Evolutionary conservation across 2,888 invertebrate genomes (phyloP).

Genomic region (Pantelozetes paolii): DNA sequence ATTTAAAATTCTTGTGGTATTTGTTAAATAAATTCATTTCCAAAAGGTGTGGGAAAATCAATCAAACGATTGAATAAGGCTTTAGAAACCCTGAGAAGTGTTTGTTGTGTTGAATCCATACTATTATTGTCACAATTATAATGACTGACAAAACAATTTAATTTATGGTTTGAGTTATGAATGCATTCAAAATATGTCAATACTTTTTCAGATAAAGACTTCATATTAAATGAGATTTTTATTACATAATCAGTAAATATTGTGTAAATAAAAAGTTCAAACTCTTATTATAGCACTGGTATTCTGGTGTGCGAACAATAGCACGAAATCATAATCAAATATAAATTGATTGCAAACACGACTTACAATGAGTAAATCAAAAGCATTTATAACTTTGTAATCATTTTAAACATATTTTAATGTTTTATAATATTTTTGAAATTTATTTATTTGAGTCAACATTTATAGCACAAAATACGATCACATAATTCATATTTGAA

Average conservation of each 20-base stretch:
- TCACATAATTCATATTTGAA: too few relatives aligned
- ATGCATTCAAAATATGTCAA: conserved; percentile 10
- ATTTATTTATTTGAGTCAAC: too few relatives aligned
- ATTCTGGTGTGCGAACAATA: background rate
- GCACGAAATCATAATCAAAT: background rate
- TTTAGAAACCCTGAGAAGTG: too few relatives aligned
- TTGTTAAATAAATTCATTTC: too few relatives aligned
- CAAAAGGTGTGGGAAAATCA: too few relatives aligned
- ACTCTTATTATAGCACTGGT: background rate
- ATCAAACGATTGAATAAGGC: too few relatives aligned
- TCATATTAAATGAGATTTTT: background rate
- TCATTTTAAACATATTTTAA: background rate
- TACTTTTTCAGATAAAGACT: background rate
- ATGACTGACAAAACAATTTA: too few relatives aligned
- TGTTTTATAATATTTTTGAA: background rate
- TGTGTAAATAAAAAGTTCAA: background rate
- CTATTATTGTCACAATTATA: too few relatives aligned
- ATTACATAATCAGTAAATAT: too few relatives aligned
- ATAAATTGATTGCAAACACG: conserved; percentile 13
- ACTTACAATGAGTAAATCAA: background rate
- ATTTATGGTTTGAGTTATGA: background rate
- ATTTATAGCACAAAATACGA: too few relatives aligned
- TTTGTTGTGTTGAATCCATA: too few relatives aligned
- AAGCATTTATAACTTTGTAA: background rate
- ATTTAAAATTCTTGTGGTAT: too few relatives aligned